phyloP scores from a whole-genome alignment of 1,140 invertebrate species.

The Eriosoma lanigerum region DNA sequence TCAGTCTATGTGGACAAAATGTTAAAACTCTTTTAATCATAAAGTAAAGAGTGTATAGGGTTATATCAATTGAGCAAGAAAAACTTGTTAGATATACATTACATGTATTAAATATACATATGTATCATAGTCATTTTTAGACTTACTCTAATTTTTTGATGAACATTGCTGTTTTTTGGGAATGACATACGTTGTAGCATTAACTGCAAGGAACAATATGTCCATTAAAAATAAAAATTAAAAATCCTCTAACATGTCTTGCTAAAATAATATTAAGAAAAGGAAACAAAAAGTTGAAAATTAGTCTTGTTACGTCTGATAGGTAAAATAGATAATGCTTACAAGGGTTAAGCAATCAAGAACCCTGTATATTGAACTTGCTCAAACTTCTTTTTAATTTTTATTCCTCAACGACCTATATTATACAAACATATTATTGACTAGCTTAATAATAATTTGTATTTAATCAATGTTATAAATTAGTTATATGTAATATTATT shows the following conservation, averaged over 20 bases:
- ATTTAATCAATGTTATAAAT: neutral
- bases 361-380: slow-evolving; percentile 26
- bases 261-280: slow-evolving; percentile 35
- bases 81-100: slow-evolving; percentile 41
- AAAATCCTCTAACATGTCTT: slow-evolving; percentile 44
- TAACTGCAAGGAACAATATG: slow-evolving; percentile 68
- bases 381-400: slow-evolving; percentile 16
- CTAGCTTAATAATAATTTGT: neutral
- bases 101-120: slow-evolving; percentile 7
- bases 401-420: neutral
- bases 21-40: slow-evolving; percentile 24
- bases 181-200: slow-evolving; percentile 85
- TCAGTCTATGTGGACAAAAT: neutral
- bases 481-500: neutral
- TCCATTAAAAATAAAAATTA: slow-evolving; percentile 33
- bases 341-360: slow-evolving; percentile 5
- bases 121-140: slow-evolving; percentile 50
- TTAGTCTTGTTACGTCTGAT: slow-evolving; percentile 23
- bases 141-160: slow-evolving; percentile 90
- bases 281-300: neutral
- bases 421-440: neutral
- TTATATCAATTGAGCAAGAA: slow-evolving; percentile 37
- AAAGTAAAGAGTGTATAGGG: slow-evolving; percentile 29
- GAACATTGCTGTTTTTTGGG: slow-evolving; percentile 78
- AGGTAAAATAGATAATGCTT: slow-evolving; percentile 1